phyloP scores from a whole-genome alignment of 2,888 invertebrate genomes.

The Lepeophtheirus nordmannii region DNA sequence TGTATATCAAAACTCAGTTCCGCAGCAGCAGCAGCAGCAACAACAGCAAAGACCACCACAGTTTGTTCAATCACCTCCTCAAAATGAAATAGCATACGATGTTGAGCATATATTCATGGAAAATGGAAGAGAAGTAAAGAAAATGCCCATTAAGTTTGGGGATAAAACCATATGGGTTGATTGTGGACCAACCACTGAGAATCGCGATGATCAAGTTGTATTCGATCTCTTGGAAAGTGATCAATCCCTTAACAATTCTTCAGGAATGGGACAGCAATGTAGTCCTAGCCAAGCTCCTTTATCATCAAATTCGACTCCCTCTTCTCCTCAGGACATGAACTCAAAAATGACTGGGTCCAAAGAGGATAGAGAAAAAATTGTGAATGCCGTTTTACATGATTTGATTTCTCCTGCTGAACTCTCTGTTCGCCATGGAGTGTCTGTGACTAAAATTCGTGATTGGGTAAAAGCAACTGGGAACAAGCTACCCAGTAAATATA shows the following conservation, averaged over 20 bases:
- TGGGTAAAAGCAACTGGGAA: constrained; percentile 20
- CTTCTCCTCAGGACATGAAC: neutral
- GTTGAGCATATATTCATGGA: constrained; percentile 24
- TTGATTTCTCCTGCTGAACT: constrained; percentile 20
- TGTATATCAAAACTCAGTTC: too few relatives aligned
- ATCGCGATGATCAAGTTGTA: neutral
- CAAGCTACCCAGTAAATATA: constrained; percentile 20
- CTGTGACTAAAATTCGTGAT: neutral
- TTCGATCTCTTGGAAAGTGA: constrained; percentile 12
- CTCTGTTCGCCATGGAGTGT: neutral
- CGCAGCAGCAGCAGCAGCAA: constrained; percentile 13
- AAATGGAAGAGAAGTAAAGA: constrained; percentile 17
- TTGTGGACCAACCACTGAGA: constrained; percentile 7
- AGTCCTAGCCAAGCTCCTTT: neutral
- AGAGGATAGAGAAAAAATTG: constrained; percentile 12
- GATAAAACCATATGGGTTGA: constrained; percentile 24
- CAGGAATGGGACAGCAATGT: too few relatives aligned
- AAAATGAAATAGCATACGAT: constrained; percentile 17
- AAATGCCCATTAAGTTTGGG: constrained; percentile 22
- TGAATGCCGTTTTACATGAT: neutral
- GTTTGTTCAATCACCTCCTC: neutral
- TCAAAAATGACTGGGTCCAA: neutral
- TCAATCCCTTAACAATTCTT: neutral
- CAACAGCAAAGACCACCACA: constrained; percentile 1
- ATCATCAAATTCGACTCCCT: neutral